phyloP scores from a whole-genome alignment of 2,888 invertebrate genomes.

The Dermolepida albohirtum region DNA sequence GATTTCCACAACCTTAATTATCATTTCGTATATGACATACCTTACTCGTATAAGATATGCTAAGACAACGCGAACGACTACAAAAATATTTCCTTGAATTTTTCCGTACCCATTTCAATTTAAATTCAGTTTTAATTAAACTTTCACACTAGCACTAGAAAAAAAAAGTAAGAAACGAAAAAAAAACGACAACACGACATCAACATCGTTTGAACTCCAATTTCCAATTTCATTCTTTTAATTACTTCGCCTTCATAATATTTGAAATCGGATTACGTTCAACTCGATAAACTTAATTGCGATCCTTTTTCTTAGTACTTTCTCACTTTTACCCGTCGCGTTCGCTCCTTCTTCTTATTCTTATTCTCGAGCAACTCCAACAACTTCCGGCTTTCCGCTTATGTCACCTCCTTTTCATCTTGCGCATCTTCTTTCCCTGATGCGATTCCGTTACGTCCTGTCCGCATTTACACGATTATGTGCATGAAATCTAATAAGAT shows the following conservation, averaged over 20 bases:
- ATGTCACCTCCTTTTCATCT: conserved; percentile 1
- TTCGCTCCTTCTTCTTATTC: not conserved
- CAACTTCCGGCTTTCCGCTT: not conserved
- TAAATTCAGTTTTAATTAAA: conserved; percentile 16
- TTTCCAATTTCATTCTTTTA: conserved; percentile 35
- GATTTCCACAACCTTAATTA: no score
- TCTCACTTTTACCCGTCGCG: no score
- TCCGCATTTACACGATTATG: conserved; percentile 12
- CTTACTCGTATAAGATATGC: no score
- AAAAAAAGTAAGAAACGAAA: conserved; percentile 9
- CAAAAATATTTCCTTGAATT: no score
- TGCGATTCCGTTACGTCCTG: conserved; percentile 9
- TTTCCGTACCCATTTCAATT: no score
- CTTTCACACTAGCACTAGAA: not conserved
- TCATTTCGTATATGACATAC: no score
- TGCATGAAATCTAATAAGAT: conserved; percentile 1
- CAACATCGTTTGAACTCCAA: conserved; percentile 27
- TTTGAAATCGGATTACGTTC: conserved; percentile 36
- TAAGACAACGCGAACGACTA: no score
- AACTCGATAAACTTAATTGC: conserved; percentile 36
- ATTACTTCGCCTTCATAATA: conserved; percentile 35
- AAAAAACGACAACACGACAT: not conserved
- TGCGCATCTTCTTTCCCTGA: not conserved
- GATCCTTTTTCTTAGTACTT: conserved; percentile 4
- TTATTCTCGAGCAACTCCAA: not conserved